Base-by-base conservation (phyloP, 2,888 invertebrate genomes). In the Caradrina kadenii region DNA sequence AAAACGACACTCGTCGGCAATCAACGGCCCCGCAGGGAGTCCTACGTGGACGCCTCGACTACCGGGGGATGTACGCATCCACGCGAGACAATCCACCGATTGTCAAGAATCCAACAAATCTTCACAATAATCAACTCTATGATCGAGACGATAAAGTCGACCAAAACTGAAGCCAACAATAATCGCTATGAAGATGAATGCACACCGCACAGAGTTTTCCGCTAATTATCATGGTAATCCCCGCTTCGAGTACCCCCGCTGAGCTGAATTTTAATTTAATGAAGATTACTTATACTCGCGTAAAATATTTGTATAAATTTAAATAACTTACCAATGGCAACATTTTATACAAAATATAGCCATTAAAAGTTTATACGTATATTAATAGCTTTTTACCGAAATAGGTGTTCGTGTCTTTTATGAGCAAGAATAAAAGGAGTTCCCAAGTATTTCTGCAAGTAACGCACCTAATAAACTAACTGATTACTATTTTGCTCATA, bases 391-490 rank as follows among this genome's bases (percentile, higher is more conserved):
- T 83, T 78, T 78, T 73, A 83, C 76, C 64, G 59, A 81, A 85
- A 79, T 83, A 81, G 77, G 80, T 83, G 84, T 81, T 79, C 70
- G 76, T 76, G 71, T 77, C 75, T 78, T 85, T 86, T 87, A 84
- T 80, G 73, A 68, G 66, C 73, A 78, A 82, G 81, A 84, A 88
- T 88, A 85, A 89, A 88, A 85, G 85, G 68, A 85, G 81, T 86
- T 82, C 82, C 85, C 87, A 89, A 86, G 83, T 81, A 82, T 87
- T 90, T 93, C 89, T 92, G 94, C 94, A 93, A 94, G 93, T 93
- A 94, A 94, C 86, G 92, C 90, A 90, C 89, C 90, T 93, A 93
- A 93, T 93, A 93, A 92, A 92, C 89, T 92, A 92, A 93, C 92
- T 93, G 93, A 94, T 94, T 93, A 94, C 93, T 92, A 93, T 93